phyloP scores from a whole-genome alignment of 2,888 invertebrate genomes.

The Pinctada fucata region DNA sequence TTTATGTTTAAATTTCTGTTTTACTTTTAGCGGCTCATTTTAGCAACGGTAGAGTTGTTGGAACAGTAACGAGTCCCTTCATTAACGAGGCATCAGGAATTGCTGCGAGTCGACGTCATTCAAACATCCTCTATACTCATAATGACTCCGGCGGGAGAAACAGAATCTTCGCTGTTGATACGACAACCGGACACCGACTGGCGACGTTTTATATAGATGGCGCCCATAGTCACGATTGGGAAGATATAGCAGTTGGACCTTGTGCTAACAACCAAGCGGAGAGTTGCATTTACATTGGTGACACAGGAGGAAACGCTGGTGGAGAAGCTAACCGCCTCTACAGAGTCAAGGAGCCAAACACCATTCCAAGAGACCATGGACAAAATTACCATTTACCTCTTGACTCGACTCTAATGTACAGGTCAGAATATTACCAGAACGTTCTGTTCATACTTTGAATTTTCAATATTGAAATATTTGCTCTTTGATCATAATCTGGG shows the following conservation, averaged over 20 bases:
- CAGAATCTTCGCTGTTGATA: constrained; percentile 45
- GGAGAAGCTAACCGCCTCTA: constrained; percentile 49
- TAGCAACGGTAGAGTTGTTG: constrained; percentile 25
- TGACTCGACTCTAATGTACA: constrained; percentile 41
- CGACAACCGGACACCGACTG: constrained; percentile 29
- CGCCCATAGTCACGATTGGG: constrained; percentile 49
- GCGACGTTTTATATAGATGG: constrained; percentile 47
- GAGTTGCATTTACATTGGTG: constrained; percentile 52
- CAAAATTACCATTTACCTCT: constrained; percentile 23
- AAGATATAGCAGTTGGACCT: constrained; percentile 54
- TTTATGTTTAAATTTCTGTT: neutral
- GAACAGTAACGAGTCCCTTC: constrained; percentile 37
- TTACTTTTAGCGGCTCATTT: constrained; percentile 38
- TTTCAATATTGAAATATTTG: too few species aligned
- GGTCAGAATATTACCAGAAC: constrained; percentile 21
- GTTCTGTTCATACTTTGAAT: too few species aligned
- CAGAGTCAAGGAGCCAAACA: constrained; percentile 45
- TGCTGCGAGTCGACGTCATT: constrained; percentile 49
- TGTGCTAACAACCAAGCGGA: constrained; percentile 40
- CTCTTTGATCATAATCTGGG: too few species aligned
- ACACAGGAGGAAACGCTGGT: constrained; percentile 51
- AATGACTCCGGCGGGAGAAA: constrained; percentile 53
- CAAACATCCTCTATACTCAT: constrained; percentile 50
- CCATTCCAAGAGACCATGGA: neutral
- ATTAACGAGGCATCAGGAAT: constrained; percentile 56